A percentile compares a stretch with the other conserved stretches of the same genome.
Evolutionary conservation across 1,140 invertebrate genomes (phyloP).

Genomic region (Phenacoccus solenopsis): DNA sequence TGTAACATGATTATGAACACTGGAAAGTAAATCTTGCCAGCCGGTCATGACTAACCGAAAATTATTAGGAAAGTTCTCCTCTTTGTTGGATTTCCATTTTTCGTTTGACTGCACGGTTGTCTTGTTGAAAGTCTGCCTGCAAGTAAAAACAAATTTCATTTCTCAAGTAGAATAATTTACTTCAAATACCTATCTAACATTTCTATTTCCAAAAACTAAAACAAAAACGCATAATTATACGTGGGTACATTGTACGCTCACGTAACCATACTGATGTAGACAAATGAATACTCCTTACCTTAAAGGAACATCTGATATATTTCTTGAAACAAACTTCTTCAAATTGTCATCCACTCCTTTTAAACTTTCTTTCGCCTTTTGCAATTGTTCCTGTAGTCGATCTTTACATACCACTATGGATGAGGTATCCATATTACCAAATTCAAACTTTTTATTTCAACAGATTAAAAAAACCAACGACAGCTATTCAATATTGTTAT

Average conservation of each 20-base stretch:
- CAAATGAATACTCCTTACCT: background rate
- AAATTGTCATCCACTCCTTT: background rate
- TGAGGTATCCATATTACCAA: background rate
- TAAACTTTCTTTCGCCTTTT: constrained; percentile 7
- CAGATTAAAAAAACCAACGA: no score
- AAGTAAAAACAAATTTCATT: background rate
- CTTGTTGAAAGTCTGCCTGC: background rate
- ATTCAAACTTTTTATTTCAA: no score
- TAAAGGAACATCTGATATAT: background rate
- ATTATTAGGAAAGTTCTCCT: background rate
- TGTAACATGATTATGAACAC: background rate
- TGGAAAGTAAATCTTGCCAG: background rate
- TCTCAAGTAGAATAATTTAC: background rate
- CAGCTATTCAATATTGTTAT: no score
- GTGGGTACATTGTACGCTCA: background rate
- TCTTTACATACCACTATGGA: background rate
- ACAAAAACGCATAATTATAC: no score
- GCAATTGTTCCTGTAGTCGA: background rate
- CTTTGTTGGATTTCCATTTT: constrained; percentile 4
- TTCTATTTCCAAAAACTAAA: no score
- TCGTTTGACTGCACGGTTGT: background rate
- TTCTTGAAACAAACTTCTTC: background rate
- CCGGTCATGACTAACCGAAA: background rate
- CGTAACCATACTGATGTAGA: background rate
- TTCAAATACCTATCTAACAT: no score